Evolutionary conservation across 2,113 vertebrate species (phyloP), one percentile per base, ranked within the genome.

Genomic region (Dinomys branickii): DNA sequence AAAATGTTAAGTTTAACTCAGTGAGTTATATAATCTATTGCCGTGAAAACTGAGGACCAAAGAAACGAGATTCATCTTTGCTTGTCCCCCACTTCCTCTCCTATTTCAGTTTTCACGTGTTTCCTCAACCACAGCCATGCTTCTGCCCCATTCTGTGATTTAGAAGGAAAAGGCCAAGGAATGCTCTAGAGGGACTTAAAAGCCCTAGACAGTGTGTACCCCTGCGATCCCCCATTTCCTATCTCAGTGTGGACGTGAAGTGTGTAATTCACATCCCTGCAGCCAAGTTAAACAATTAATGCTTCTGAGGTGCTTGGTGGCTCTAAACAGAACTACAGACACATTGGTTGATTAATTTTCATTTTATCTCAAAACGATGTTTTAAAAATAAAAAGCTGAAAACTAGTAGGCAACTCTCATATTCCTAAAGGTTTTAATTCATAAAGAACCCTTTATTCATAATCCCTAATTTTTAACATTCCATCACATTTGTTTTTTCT

Each of bases 311-410:
- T n/a, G 35, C 63, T 85, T 86, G 56, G 81, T 89, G 35, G 38
- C 61, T 81, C 56, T 65, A 63, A 96, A 90, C 26, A 77, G 17
- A 83, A 78, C 54, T 56, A 69, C 2, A 63, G 28, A 41, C 11
- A 50, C 14, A 56, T 16, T 88, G 7, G 59, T 63, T 47, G 82
- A 9, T 81, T 59, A 38, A 30, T 38, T 54, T 87, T 89, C 75
- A 26, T 83, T 75, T 67, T 56, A 87, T 92, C 69, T 69, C 90
- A 88, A 92, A 94, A 90, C 85, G 16, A 81, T 35, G 30, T 80
- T 85, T 93, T 96, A 47, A 95, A 96, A 92, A 83, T 91, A 56
- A 73, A 88, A 95, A 92, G 30, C 17, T 96, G 3, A 94, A 85
- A 95, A 96, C 73, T 30, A 80, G 35, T 6, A 56, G 65, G 91